Percentiles rank a stretch among this genome's conserved stretches.
Conservation (phyloP, 2,113 vertebrate species). For the Ginglymostoma cirratum region DNA sequence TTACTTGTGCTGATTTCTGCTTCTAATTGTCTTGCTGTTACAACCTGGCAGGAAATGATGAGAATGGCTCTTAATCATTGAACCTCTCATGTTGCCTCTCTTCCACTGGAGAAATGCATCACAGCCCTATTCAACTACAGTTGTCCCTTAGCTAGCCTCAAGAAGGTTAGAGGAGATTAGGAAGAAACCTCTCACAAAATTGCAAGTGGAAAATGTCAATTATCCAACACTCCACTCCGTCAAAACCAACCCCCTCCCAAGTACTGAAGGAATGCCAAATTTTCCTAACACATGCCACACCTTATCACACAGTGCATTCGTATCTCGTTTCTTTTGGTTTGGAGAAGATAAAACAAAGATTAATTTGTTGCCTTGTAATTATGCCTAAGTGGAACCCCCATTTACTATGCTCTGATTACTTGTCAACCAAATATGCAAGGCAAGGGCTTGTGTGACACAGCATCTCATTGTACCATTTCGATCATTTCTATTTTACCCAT, state of each 20-base stretch:
- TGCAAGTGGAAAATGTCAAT: neutral
- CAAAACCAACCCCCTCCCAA: no score
- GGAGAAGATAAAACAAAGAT: neutral
- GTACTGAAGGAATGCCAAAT: neutral
- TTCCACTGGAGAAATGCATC: neutral
- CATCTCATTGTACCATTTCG: neutral
- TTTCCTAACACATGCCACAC: neutral
- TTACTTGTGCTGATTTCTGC: neutral
- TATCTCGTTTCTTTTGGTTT: neutral
- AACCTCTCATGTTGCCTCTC: neutral
- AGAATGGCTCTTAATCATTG: neutral
- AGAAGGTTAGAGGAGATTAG: neutral
- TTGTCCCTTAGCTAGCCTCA: neutral
- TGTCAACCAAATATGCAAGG: neutral
- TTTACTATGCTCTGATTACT: neutral
- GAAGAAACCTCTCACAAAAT: neutral
- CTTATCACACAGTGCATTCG: neutral
- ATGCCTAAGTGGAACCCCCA: neutral
- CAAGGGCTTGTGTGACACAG: neutral
- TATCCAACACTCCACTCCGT: neutral
- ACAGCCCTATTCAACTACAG: neutral
- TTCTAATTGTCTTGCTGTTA: conserved; percentile 4
- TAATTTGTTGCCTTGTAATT: neutral
- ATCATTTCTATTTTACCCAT: neutral
- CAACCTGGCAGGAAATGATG: neutral